Evolutionary conservation across 2,797 vertebrate species (phyloP), one percentile per base, ranked within the genome.

Genomic region (Phrynocephalus vlangalii): DNA sequence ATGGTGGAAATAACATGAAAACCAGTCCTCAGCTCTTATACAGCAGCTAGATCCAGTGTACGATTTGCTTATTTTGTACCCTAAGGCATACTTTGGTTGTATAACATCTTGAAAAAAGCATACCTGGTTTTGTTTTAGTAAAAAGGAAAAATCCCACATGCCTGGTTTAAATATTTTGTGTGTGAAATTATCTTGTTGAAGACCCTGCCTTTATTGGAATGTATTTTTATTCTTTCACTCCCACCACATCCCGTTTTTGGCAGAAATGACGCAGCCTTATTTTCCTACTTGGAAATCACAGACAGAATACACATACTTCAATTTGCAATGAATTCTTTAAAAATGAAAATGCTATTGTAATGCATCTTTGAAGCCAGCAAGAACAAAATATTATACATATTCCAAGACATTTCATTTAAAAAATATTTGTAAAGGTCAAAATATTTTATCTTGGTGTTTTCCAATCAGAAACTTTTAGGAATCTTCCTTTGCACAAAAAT

Each of bases 371-470:
- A 84, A 76, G 72, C 83, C 24, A 76, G 75, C 30, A 44, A 30
- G 60, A 70, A 83, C n/a, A 33, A 73, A 24, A 60, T 33, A 76
- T 84, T 63, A 63, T 76, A 28, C 73, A 22, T 20, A 60, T 76
- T 60, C 72, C 30, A 76, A 33, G 44, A 10, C 15, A n/a, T n/a
- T 84, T 63, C 33, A 73, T 56, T 84, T 26, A 56, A 60, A 22
- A 20, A 24, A 38, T 44, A 28, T 82, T 82, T 70, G 44, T 63
- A 50, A 82, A 82, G 22, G 52, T 84, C 72, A 76, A 84, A 76
- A 84, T 63, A 75, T 84, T 84, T 84, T 63, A 63, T 60, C 71
- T 44, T 56, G 44, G 33, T 75, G 83, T 75, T 76, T 84, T 84
- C 26, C 24, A 20, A 66, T 66, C 44, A 84, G 52, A 84, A 84